Conservation (phyloP, 2,888 invertebrate genomes). For the Eilema depressum region DNA sequence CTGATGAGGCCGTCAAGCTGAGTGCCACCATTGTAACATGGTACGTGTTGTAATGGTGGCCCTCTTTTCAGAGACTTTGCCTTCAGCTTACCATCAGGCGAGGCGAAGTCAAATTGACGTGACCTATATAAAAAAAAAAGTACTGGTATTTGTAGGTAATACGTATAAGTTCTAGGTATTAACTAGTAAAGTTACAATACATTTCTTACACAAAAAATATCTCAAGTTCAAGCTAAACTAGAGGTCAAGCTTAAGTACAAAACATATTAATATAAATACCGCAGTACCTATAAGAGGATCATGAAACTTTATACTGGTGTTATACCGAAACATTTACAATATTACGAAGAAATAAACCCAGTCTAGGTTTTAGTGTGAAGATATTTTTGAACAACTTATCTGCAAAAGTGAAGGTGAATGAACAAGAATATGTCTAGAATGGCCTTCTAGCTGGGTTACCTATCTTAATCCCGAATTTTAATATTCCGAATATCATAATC, state of each 20-base stretch:
- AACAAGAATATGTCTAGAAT: neutral
- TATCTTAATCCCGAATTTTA: too few relatives aligned
- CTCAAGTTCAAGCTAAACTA: conserved; percentile 2
- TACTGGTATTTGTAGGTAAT: too few relatives aligned
- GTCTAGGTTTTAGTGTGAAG: neutral
- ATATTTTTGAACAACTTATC: neutral
- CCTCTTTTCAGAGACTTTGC: too few relatives aligned
- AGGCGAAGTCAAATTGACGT: too few relatives aligned
- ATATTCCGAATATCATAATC: too few relatives aligned
- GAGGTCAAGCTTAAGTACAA: conserved; percentile 12
- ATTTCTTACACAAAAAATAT: conserved; percentile 6
- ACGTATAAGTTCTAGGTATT: too few relatives aligned
- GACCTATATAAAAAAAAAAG: too few relatives aligned
- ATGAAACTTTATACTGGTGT: conserved; percentile 45
- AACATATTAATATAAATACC: conserved; percentile 43
- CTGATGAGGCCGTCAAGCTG: too few relatives aligned
- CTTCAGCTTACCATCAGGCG: too few relatives aligned
- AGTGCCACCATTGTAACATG: too few relatives aligned
- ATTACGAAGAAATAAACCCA: conserved; percentile 26
- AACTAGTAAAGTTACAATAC: neutral
- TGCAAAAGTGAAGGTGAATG: conserved; percentile 4
- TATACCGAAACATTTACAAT: conserved; percentile 34
- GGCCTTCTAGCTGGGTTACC: neutral
- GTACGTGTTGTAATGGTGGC: too few relatives aligned
- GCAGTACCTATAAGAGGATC: conserved; percentile 25